Evolutionary conservation across 2,888 invertebrate genomes (phyloP), one percentile per base, ranked within the genome.

Genomic region (Melikaiella ostensackeni): DNA sequence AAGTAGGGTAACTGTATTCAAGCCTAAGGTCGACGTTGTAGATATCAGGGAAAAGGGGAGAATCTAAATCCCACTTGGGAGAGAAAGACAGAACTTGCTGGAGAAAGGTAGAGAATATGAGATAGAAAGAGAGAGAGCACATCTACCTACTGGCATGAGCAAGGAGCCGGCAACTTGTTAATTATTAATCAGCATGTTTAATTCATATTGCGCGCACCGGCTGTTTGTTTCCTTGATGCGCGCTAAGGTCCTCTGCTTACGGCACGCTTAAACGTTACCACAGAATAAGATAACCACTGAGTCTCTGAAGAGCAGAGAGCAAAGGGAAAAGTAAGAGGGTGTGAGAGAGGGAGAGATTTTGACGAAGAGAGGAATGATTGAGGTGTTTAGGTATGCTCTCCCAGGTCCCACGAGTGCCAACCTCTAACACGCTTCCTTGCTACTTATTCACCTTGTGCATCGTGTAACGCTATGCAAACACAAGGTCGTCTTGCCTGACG

Each of bases 171-270:
- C 86, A 86, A 88, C 91, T 91, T 89, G 91, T 90, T 91, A 91
- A 91, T 91, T 91, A 91, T 91, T 91, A 91, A 91, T 90, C 89
- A 90, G 88, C 89, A 90, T 91, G 90, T 90, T 91, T 91, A 91
- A 91, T 91, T 91, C 91, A 91, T 91, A 90, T 86, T 88, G 89
- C 88, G 88, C 89, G 86, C 89, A 87, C 86, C 87, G 87, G 87
- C 87, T 91, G 90, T 91, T 91, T 91, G 91, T 91, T 91, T 91
- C 88, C 89, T 89, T 90, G 89, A 91, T 90, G 89, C 86, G 89
- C 85, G 84, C 86, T 87, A 86, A 87, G 88, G 88, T 88, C 86
- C 88, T 84, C 85, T 86, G 86, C 88, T 88, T 85, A 86, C 83
- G 83, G 81, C 81, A 82, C 83, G 83, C 83, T 85, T 85, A 83